Conservation (phyloP, 2,113 vertebrate species). For the Neolamprologus tretocephalus region DNA sequence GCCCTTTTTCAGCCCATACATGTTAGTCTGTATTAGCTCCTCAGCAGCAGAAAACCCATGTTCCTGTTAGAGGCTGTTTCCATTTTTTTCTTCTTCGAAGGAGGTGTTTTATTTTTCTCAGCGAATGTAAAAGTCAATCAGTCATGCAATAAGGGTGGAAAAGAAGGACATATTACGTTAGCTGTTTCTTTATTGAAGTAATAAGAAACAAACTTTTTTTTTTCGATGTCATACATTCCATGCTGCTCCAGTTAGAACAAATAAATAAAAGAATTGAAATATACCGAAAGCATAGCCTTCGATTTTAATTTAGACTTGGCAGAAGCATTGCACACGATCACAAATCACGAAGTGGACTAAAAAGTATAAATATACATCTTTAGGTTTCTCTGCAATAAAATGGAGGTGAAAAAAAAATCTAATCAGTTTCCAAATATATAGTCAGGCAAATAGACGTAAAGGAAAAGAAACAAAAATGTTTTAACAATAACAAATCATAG, state of each 20-base stretch:
- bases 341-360: not conserved
- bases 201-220: conserved; percentile 56
- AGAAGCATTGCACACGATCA: not conserved
- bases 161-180: conserved; percentile 67
- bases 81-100: conserved; percentile 41
- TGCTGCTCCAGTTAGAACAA: conserved; percentile 87
- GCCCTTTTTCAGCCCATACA: conserved; percentile 5
- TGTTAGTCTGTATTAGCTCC: conserved; percentile 16
- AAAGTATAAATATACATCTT: not conserved
- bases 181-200: conserved; percentile 76
- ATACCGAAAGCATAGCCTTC: conserved; percentile 24
- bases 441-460: not conserved
- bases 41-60: not conserved
- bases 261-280: conserved; percentile 77
- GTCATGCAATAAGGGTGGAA: conserved; percentile 86
- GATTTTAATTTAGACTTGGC: conserved; percentile 31
- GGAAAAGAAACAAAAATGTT: not conserved
- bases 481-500: not conserved
- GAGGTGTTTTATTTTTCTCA: conserved; percentile 52
- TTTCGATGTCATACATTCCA: conserved; percentile 90
- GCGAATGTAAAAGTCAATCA: conserved; percentile 69
- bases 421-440: not conserved
- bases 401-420: not conserved
- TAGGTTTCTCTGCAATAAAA: not conserved
- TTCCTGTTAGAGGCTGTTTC: not conserved